Conservation (phyloP, 2,113 vertebrate genomes). For the Dissostichus mawsoni region DNA sequence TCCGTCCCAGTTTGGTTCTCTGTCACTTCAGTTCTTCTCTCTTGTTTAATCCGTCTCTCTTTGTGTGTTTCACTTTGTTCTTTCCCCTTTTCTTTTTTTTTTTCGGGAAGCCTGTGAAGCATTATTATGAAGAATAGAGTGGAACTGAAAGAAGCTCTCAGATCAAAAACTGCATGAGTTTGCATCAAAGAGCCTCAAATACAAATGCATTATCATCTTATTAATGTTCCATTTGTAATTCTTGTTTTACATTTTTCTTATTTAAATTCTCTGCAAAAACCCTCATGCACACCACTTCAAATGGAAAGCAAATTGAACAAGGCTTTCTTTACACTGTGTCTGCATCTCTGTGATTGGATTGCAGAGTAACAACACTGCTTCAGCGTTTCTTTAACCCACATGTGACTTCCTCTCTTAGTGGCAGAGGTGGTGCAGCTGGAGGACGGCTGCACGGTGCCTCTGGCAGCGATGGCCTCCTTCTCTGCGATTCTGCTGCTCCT, state of each 20-base stretch:
- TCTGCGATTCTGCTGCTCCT: slow-evolving; percentile 64
- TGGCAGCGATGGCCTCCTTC: slow-evolving; percentile 60
- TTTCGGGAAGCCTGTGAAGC: slow-evolving; percentile 40
- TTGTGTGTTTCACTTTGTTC: slow-evolving; percentile 6
- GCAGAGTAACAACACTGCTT: slow-evolving; percentile 18
- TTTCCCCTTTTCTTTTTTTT: slow-evolving; percentile 1
- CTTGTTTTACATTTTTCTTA: slow-evolving; percentile 15
- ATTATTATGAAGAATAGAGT: slow-evolving; percentile 13
- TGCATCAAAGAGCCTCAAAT: slow-evolving; percentile 8
- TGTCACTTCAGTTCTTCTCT: background rate
- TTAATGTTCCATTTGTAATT: slow-evolving; percentile 21
- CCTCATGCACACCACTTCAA: background rate
- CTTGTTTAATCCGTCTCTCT: background rate
- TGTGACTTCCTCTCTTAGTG: slow-evolving; percentile 67
- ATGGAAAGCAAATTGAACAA: slow-evolving; percentile 40
- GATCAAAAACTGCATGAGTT: slow-evolving; percentile 24
- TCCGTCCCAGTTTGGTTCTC: slow-evolving; percentile 7
- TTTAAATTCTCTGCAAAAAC: slow-evolving; percentile 2
- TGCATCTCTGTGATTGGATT: slow-evolving; percentile 45
- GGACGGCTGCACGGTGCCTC: slow-evolving; percentile 50
- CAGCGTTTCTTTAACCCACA: slow-evolving; percentile 26
- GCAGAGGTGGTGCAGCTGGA: slow-evolving; percentile 64
- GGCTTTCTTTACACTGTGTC: slow-evolving; percentile 9
- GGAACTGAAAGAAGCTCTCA: slow-evolving; percentile 13
- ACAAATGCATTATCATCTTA: slow-evolving; percentile 19